Percentiles rank a stretch among this genome's conserved stretches.
These are phyloP conservation scores for Notarius quadriscutis DNA, from an alignment of 2,113 vertebrate species.

Conservation along the genomic window DNA sequence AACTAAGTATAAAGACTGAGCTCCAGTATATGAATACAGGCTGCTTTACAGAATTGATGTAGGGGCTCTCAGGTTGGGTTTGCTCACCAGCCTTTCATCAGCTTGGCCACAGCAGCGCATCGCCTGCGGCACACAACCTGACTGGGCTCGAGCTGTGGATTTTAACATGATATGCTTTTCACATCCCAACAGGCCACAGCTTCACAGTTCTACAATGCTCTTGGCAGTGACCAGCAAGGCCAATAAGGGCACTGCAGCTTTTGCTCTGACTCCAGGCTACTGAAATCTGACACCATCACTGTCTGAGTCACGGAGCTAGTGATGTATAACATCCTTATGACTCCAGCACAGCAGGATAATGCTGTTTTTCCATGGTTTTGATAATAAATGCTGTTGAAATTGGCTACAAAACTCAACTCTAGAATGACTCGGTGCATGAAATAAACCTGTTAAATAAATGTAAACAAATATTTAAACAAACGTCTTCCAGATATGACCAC, in stretches of 20 bases:
- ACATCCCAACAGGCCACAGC: slow-evolving; percentile 32
- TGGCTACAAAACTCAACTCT: neutral
- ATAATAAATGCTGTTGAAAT: neutral
- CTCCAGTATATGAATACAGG: neutral
- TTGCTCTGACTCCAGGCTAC: slow-evolving; percentile 20
- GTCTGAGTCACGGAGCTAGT: slow-evolving; percentile 22
- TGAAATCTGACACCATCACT: slow-evolving; percentile 22
- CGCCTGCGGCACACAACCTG: slow-evolving; percentile 37
- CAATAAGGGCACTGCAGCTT: slow-evolving; percentile 24
- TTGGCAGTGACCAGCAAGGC: slow-evolving; percentile 33
- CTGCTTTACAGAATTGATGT: neutral
- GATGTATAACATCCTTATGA: neutral
- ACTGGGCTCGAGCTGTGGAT: slow-evolving; percentile 13
- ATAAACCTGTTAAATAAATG: neutral
- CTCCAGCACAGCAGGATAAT: neutral
- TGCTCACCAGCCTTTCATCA: slow-evolving; percentile 29
- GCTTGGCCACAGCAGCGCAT: slow-evolving; percentile 28
- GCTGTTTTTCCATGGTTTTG: neutral
- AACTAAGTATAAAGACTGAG: neutral
- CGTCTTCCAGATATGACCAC: neutral
- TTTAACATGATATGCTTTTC: slow-evolving; percentile 42
- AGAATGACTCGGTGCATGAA: neutral
- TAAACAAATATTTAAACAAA: neutral
- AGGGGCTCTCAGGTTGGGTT: slow-evolving; percentile 4
- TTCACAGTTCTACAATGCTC: slow-evolving; percentile 28